Evolutionary conservation across 2,113 vertebrate genomes (phyloP).

Genomic region (Ceyx melanurus): DNA sequence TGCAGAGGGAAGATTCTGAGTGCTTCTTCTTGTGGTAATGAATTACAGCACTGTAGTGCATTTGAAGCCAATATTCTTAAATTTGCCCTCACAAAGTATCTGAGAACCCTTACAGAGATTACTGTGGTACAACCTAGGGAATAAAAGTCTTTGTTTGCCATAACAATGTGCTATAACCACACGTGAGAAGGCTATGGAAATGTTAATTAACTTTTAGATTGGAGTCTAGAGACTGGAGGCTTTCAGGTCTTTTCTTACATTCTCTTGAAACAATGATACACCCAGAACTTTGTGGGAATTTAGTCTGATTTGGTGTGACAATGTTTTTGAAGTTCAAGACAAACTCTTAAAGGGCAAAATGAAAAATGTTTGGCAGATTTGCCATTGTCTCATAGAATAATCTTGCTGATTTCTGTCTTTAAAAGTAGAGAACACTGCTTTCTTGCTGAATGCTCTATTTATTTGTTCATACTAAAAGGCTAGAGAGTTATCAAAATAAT

Average conservation of each 20-base stretch:
- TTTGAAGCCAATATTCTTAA: neutral
- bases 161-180: neutral
- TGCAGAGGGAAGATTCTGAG: neutral
- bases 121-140: accelerated
- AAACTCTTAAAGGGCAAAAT: neutral
- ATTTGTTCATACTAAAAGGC: neutral
- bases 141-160: neutral
- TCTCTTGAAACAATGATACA: neutral
- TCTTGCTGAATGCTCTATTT: neutral
- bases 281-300: neutral
- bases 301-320: neutral
- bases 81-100: neutral
- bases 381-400: neutral
- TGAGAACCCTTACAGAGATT: neutral
- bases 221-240: neutral
- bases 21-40: neutral
- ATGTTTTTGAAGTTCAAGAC: neutral
- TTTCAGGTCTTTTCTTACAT: neutral
- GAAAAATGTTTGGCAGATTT: neutral
- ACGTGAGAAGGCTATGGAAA: neutral
- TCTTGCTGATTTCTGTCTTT: neutral
- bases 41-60: neutral
- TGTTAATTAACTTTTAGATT: neutral
- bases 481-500: neutral
- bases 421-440: neutral